Percentiles rank a stretch among this genome's conserved stretches.
These are phyloP conservation scores for Pseudomyrmex dendroicus DNA, from an alignment of 1,140 invertebrate species.

Conservation along the genomic window DNA sequence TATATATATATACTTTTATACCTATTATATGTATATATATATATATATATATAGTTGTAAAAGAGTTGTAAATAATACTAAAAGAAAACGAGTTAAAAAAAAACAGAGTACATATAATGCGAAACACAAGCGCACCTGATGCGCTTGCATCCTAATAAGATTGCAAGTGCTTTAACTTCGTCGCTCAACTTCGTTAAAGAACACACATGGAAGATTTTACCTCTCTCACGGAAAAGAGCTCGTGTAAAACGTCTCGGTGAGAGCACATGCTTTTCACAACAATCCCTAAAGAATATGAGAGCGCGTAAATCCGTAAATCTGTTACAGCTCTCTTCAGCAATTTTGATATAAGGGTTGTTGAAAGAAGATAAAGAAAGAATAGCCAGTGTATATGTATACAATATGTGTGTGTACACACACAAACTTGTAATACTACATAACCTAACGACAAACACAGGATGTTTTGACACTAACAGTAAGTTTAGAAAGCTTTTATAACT, in stretches of 20 bases:
- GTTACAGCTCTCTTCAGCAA: conserved; percentile 12
- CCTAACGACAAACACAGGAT: too few species aligned
- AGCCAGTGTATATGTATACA: too few species aligned
- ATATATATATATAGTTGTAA: too few species aligned
- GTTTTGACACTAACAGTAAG: too few species aligned
- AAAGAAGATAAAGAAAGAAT: too few species aligned
- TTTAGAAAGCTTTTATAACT: too few species aligned
- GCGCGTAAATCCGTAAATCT: conserved; percentile 39
- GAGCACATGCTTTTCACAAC: conserved; percentile 5
- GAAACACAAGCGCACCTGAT: conserved; percentile 52
- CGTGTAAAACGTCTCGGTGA: neutral
- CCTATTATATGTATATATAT: too few species aligned
- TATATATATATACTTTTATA: neutral
- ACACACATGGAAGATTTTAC: neutral
- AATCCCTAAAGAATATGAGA: neutral
- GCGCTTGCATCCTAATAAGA: conserved; percentile 48
- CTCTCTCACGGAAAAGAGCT: conserved; percentile 9
- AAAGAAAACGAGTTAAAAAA: conserved; percentile 8
- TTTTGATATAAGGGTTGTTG: neutral
- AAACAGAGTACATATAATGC: conserved; percentile 13
- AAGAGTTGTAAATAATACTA: neutral
- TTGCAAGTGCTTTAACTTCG: conserved; percentile 65
- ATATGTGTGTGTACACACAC: too few species aligned
- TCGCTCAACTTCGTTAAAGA: conserved; percentile 59
- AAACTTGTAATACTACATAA: too few species aligned